phyloP scores from a whole-genome alignment of 2,888 invertebrate genomes.

The Odontomyia ornata region DNA sequence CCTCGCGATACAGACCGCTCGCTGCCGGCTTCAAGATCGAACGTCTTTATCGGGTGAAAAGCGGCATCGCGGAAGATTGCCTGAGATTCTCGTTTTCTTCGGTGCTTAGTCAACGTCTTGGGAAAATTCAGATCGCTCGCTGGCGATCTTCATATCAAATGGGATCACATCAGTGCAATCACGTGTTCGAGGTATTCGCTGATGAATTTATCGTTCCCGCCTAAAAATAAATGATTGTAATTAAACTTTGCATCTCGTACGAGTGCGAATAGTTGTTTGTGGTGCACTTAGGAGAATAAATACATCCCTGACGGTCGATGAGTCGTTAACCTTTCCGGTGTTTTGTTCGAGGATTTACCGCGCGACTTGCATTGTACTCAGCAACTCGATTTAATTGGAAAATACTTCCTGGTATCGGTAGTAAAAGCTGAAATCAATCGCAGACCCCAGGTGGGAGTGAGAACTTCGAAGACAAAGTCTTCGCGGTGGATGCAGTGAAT shows the following conservation, averaged over 20 bases:
- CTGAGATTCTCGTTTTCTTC: neutral
- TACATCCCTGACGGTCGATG: neutral
- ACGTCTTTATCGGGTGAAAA: conserved; percentile 31
- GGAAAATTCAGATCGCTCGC: conserved; percentile 22
- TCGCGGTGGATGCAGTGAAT: no score
- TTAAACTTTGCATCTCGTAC: neutral
- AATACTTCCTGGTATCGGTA: no score
- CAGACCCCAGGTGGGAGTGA: no score
- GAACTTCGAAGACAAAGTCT: no score
- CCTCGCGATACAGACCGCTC: conserved; percentile 28
- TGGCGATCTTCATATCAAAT: conserved; percentile 1
- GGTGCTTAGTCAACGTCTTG: conserved; percentile 5
- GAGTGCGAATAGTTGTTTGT: neutral
- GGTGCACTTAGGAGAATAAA: neutral
- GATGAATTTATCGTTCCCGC: conserved; percentile 16
- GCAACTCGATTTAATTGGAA: no score
- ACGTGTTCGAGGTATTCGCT: conserved; percentile 9
- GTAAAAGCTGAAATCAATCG: no score
- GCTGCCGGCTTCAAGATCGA: conserved; percentile 36
- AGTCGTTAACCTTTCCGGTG: conserved; percentile 32
- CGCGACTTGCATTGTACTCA: neutral
- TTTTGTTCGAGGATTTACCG: neutral
- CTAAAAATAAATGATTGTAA: conserved; percentile 5
- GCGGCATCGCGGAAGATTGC: conserved; percentile 14
- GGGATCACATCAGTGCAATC: conserved; percentile 25